Evolutionary conservation across 2,113 vertebrate species (phyloP).

Genomic region (Psittacara wagleri): DNA sequence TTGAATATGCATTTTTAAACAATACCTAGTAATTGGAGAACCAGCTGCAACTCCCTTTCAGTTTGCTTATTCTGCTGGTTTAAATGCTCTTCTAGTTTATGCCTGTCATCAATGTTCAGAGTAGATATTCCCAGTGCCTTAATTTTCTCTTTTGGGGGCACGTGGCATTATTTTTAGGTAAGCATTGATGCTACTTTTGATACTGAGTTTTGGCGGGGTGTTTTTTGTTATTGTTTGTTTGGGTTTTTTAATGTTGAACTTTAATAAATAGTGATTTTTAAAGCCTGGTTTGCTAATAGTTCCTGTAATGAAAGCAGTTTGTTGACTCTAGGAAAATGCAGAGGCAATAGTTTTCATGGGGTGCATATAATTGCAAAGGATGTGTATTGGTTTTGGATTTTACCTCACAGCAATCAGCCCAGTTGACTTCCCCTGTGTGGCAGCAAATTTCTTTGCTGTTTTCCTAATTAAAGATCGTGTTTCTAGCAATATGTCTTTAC

Average conservation of each 20-base stretch:
- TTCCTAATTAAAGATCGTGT: slow-evolving; percentile 1
- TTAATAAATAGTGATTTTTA: not conserved
- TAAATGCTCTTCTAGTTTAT: not conserved
- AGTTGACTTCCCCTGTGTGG: not conserved
- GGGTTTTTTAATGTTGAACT: not conserved
- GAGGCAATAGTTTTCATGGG: not conserved
- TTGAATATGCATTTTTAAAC: slow-evolving; percentile 51
- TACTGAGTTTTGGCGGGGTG: not conserved
- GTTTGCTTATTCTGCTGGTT: slow-evolving; percentile 48
- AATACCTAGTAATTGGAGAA: slow-evolving; percentile 58
- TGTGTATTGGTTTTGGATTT: not conserved
- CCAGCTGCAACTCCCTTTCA: slow-evolving; percentile 51
- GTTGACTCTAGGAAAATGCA: not conserved
- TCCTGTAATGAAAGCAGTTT: not conserved
- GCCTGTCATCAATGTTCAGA: not conserved
- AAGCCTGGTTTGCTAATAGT: not conserved
- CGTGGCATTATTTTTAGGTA: not conserved
- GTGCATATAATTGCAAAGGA: not conserved
- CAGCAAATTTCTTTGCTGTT: not conserved
- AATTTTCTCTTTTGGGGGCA: not conserved
- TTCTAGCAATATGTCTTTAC: not conserved
- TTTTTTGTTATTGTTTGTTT: not conserved
- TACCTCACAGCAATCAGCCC: not conserved
- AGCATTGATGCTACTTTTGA: not conserved
- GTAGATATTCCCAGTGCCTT: not conserved